phyloP scores from a whole-genome alignment of 2,113 vertebrate species.

The Dicerorhinus sumatrensis region DNA sequence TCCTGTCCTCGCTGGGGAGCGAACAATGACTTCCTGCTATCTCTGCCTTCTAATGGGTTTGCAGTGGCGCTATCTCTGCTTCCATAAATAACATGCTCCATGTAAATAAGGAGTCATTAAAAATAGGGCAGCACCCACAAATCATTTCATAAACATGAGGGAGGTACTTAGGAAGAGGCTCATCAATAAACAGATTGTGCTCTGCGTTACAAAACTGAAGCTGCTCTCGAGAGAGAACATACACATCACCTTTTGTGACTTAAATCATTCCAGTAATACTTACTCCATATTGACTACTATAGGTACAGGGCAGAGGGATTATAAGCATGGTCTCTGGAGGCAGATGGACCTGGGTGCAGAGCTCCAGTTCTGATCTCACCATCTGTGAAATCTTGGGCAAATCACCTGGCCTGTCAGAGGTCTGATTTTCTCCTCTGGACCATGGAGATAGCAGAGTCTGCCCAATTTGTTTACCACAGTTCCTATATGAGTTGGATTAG shows the following conservation, averaged over 20 bases:
- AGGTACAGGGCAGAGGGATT: fast-evolving
- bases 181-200: not conserved
- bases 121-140: not conserved
- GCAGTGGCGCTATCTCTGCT: not conserved
- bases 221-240: fast-evolving
- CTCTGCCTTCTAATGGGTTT: conserved; percentile 45
- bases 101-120: conserved; percentile 61
- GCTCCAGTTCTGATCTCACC: not conserved
- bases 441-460: not conserved
- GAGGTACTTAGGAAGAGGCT: not conserved
- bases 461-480: fast-evolving
- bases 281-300: fast-evolving
- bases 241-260: fast-evolving
- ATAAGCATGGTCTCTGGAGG: not conserved
- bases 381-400: not conserved
- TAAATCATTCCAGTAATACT: no score
- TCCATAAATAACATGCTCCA: conserved; percentile 59
- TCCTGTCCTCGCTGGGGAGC: conserved; percentile 4
- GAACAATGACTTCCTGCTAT: not conserved
- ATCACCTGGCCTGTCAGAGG: fast-evolving
- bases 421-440: not conserved
- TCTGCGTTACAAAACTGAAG: not conserved
- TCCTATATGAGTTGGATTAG: no score
- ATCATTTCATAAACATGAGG: conserved; percentile 55
- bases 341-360: not conserved